These are phyloP conservation scores for Sebastes kiyomatsui DNA, from an alignment of 2,797 vertebrate genomes.

Conservation along the genomic window DNA sequence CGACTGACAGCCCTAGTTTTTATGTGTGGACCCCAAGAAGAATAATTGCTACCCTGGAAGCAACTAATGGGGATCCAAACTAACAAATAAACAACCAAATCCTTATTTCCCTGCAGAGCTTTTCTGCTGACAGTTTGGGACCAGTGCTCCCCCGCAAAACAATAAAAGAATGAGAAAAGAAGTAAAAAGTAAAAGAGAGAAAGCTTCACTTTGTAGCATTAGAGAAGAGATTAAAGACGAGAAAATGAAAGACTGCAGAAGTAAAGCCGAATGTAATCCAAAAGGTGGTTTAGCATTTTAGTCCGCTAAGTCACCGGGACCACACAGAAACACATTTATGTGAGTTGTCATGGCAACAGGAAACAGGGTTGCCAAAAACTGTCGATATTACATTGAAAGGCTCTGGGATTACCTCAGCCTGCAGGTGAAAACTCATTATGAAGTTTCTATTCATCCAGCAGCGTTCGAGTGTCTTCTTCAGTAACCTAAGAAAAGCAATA, in stretches of 20 bases:
- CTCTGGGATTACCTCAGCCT: not conserved
- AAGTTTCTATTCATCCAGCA: not conserved
- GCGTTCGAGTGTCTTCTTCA: not conserved
- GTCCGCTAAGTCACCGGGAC: not conserved
- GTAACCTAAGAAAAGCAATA: not conserved
- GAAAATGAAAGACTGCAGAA: not conserved
- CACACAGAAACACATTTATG: not conserved
- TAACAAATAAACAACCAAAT: not conserved
- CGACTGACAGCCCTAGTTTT: too few relatives aligned
- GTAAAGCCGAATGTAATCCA: not conserved
- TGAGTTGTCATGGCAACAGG: conserved; percentile 23
- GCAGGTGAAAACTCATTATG: not conserved
- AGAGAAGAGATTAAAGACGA: not conserved
- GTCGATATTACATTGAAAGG: not conserved
- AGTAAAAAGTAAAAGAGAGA: not conserved
- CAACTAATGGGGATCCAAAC: too few relatives aligned
- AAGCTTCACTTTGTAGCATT: not conserved
- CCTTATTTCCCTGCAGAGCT: conserved; percentile 17
- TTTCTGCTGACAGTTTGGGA: conserved; percentile 32
- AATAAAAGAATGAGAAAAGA: not conserved
- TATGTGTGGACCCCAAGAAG: too few relatives aligned
- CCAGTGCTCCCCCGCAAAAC: not conserved
- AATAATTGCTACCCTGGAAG: too few relatives aligned
- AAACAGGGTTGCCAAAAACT: not conserved
- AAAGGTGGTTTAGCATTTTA: not conserved